These are phyloP conservation scores for Dinocampus coccinellae DNA, from an alignment of 2,888 invertebrate genomes.

Conservation along the genomic window DNA sequence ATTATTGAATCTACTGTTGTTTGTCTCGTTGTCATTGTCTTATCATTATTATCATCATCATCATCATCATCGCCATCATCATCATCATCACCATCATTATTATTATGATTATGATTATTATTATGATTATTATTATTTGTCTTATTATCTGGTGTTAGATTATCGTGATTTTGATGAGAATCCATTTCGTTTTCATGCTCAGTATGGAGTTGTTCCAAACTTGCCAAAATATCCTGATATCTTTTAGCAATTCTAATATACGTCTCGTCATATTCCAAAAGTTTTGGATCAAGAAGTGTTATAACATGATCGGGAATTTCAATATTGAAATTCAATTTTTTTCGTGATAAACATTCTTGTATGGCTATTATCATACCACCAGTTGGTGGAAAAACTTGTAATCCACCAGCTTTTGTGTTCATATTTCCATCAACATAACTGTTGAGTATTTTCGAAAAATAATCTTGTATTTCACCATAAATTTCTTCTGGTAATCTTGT, in stretches of 20 bases:
- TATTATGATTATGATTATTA: too few relatives aligned
- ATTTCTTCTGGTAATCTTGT: conserved; percentile 71
- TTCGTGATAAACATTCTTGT: conserved; percentile 67
- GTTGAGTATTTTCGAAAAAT: conserved; percentile 52
- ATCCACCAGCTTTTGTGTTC: conserved; percentile 42
- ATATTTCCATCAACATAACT: conserved; percentile 45
- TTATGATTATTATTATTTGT: background rate
- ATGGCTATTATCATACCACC: conserved; percentile 71
- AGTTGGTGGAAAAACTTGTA: conserved; percentile 67
- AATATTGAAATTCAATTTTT: conserved; percentile 67
- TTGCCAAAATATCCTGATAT: conserved; percentile 64
- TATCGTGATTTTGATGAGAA: background rate
- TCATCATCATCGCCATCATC: too few relatives aligned
- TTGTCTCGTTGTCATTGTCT: too few relatives aligned
- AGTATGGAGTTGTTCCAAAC: conserved; percentile 46
- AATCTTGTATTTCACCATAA: conserved; percentile 65
- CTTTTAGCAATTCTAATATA: conserved; percentile 67
- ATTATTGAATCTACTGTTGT: background rate
- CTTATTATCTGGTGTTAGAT: background rate
- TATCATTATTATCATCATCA: too few relatives aligned
- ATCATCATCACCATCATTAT: too few relatives aligned
- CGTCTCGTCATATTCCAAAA: conserved; percentile 70
- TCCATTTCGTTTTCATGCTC: conserved; percentile 24
- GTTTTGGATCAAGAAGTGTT: conserved; percentile 70
- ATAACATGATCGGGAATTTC: conserved; percentile 73